Evolutionary conservation across 2,888 invertebrate species (phyloP), one percentile per base, ranked within the genome.

Genomic region (Lasioglossum zephyrum): DNA sequence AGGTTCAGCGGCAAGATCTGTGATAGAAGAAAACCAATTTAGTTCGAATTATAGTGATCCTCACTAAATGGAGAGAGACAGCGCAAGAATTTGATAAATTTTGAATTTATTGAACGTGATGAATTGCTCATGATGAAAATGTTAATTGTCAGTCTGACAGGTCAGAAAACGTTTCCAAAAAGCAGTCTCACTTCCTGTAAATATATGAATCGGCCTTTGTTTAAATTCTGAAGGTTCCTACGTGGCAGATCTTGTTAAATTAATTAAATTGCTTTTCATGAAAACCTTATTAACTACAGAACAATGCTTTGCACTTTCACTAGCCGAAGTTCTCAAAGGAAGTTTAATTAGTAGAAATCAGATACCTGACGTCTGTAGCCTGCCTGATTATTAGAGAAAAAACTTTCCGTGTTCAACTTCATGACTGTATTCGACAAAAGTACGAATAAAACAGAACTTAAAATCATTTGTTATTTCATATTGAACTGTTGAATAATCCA

Each of bases 1-100:
- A 95, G 89, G 86, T 93, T 94, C 85, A 95, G 88, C 53, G 93
- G 94, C 73, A 93, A 90, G 82, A 95, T 95, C 95, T 95, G 84
- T 4, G 80, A 79, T n/a, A 36, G 26, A 78, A 41, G 39, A 73
- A 84, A 74, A 36, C 39, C 26, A 31, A 76, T 76, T 16, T 16
- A 60, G 18, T 49, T 79, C 18, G 16, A 70, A 70, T 11, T 70
- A 11, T n/a, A 41, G 13, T 22, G 2, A 11, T 39, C n/a, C 22
- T 41, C 22, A 41, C 22, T 11, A n/a, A 70, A n/a, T 41, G 13
- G 11, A 36, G 22, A n/a, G 39, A n/a, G 22, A 39, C 22, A n/a
- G 41, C n/a, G 57, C 11, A 57, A n/a, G n/a, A n/a, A n/a, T 44
- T 44, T 44, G 44, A 44, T 44, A 4, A 44, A 11, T 47, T 47